Evolutionary conservation across 2,113 vertebrate genomes (phyloP).

Genomic region (Lanius ludovicianus): DNA sequence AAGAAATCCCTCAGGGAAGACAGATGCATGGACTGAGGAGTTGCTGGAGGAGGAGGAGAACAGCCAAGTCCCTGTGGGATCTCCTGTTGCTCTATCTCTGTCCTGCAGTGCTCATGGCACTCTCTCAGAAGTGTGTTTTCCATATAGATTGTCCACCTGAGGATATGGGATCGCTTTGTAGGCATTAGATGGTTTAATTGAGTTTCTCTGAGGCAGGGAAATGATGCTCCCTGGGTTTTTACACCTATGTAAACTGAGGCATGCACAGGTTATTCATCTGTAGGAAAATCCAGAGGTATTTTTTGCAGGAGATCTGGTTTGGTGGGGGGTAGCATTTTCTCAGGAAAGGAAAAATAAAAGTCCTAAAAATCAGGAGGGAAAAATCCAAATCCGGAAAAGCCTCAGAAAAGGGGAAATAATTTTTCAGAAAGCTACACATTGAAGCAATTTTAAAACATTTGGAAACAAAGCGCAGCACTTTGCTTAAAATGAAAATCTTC

Average conservation of each 20-base stretch:
- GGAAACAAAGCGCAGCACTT: slow-evolving; percentile 45
- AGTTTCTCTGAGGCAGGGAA: slow-evolving; percentile 35
- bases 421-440: slow-evolving; percentile 49
- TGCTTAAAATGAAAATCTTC: slow-evolving; percentile 64
- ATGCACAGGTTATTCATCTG: background rate
- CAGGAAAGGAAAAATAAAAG: background rate
- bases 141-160: slow-evolving; percentile 43
- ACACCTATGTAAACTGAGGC: slow-evolving; percentile 1
- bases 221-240: background rate
- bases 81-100: background rate
- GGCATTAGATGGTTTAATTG: slow-evolving; percentile 19
- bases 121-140: slow-evolving; percentile 1
- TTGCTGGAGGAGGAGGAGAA: background rate
- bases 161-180: slow-evolving; percentile 6
- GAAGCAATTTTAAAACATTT: slow-evolving; percentile 67
- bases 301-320: background rate
- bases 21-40: background rate
- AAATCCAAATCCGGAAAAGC: slow-evolving; percentile 32
- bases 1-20: background rate
- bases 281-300: background rate
- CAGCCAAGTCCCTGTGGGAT: background rate
- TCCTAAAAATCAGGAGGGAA: background rate
- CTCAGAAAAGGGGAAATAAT: slow-evolving; percentile 40
- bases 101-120: background rate
- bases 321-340: background rate